A percentile compares a stretch with the other conserved stretches of the same genome.
These are phyloP conservation scores for Helogale parvula DNA, from an alignment of 2,113 vertebrate genomes.

Conservation along the genomic window DNA sequence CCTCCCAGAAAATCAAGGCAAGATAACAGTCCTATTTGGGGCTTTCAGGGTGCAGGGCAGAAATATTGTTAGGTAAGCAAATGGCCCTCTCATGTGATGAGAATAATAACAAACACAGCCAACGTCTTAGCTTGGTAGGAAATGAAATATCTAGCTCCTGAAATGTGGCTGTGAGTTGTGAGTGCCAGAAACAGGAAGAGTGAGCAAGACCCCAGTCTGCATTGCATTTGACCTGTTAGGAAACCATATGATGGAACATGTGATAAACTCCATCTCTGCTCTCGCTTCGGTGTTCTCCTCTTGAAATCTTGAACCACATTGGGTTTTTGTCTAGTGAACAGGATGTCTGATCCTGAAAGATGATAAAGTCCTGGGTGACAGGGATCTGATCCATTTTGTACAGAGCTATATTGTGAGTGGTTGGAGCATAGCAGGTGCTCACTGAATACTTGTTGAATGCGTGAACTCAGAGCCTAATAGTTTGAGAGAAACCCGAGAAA, in stretches of 20 bases:
- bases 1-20: background rate
- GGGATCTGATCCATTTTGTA: background rate
- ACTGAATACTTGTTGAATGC: background rate
- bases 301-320: background rate
- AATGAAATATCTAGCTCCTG: background rate
- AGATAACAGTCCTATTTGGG: background rate
- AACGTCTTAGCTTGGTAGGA: background rate
- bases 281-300: background rate
- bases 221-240: background rate
- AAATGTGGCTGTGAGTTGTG: background rate
- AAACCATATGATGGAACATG: background rate
- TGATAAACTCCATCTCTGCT: background rate
- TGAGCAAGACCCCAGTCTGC: background rate
- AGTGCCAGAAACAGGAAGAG: slow-evolving; percentile 38
- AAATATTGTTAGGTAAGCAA: background rate
- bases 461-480: background rate
- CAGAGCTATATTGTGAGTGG: background rate
- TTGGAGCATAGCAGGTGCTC: background rate
- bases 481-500: slow-evolving; percentile 23
- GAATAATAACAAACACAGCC: background rate
- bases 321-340: background rate
- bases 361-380: background rate
- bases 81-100: background rate
- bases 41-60: background rate
- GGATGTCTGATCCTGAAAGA: background rate